Conservation (phyloP, 2,797 vertebrate genomes). For the Lagorchestes hirsutus region DNA sequence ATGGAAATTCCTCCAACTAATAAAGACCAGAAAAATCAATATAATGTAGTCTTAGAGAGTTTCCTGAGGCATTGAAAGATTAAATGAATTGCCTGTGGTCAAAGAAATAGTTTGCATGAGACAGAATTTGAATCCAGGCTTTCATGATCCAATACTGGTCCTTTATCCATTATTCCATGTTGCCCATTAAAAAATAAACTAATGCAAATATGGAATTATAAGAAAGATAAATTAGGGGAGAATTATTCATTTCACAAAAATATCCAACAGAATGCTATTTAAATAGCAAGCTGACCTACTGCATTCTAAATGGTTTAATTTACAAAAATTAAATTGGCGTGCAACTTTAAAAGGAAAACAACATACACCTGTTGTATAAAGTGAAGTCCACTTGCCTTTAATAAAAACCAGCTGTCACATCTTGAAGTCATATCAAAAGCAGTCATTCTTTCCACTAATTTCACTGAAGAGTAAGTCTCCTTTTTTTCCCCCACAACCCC, state of each 20-base stretch:
- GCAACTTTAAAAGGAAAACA: slow-evolving; percentile 45
- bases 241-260: slow-evolving; percentile 34
- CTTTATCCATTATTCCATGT: neutral
- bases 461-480: neutral
- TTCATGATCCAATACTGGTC: neutral
- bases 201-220: neutral
- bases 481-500: neutral
- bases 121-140: neutral
- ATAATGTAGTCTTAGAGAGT: neutral
- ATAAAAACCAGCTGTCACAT: neutral
- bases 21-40: neutral
- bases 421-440: neutral
- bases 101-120: neutral
- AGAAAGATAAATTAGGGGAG: slow-evolving; percentile 30
- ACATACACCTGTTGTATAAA: slow-evolving; percentile 7
- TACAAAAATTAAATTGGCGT: slow-evolving; percentile 25
- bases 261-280: slow-evolving; percentile 37
- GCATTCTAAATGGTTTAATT: slow-evolving; percentile 13
- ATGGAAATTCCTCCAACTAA: neutral
- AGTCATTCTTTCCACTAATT: neutral
- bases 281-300: slow-evolving; percentile 1
- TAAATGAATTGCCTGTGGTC: neutral
- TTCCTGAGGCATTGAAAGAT: neutral
- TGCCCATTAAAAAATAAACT: neutral
- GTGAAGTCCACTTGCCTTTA: neutral